Evolutionary conservation across 2,113 vertebrate genomes (phyloP), one percentile per base, ranked within the genome.

Genomic region (Zosterops lateralis): DNA sequence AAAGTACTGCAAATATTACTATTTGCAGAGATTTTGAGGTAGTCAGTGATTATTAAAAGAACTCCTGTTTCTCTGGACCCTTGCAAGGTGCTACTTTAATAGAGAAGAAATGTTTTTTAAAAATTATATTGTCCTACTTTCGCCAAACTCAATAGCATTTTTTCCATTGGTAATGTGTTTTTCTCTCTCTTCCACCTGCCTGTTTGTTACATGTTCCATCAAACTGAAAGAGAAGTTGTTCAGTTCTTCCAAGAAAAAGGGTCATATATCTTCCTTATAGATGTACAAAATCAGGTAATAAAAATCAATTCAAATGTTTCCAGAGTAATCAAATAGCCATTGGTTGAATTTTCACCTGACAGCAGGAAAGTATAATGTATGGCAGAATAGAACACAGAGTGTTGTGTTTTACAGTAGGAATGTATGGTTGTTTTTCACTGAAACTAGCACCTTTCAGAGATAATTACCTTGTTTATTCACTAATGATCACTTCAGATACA

Each of bases 281-380:
- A 83, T 44, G 64, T 68, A 88, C 67, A 77, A 6, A 9, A 83
- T 57, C 67, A 64, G 60, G 67, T 71, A 85, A 95, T 91, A 90
- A 95, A 97, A 95, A 92, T 87, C 78, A 92, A 92, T 91, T 77
- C 64, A 88, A 77, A 88, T 91, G 25, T 92, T 97, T 97, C 93
- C 89, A 91, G 77, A 65, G 78, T 94, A 95, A 92, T 95, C 78
- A 71, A 87, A 94, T 83, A 87, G 48, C 62, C 60, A 90, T 91
- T 94, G 87, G 31, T 7, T 90, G 68, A 95, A 84, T 95, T 95
- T 95, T 80, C 51, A 64, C 31, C 44, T 96, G 89, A 87, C 75
- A 95, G 79, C 47, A 91, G 56, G 29, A 80, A 91, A 95, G 51
- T 64, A 57, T 91, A 94, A 88, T 74, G 24, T 88, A 95, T 95